phyloP scores from a whole-genome alignment of 2,888 invertebrate species.

The Ophion ellenae region DNA sequence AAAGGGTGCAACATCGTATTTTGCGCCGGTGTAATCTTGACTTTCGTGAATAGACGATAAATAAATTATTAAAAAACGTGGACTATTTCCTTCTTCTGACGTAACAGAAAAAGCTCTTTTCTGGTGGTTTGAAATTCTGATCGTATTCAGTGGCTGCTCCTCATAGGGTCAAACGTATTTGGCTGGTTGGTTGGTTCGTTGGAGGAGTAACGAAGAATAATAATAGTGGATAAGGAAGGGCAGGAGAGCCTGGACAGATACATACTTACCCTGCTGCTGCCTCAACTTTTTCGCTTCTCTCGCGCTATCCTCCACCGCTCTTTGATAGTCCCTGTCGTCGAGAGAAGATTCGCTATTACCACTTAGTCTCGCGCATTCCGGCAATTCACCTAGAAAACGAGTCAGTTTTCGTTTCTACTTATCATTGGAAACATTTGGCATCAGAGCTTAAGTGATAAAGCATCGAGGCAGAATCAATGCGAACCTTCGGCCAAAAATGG shows the following conservation, averaged over 20 bases:
- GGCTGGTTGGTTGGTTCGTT: background rate
- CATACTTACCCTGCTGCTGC: constrained; percentile 77
- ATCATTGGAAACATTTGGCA: no score
- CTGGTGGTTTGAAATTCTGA: background rate
- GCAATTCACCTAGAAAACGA: constrained; percentile 85
- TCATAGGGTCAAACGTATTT: background rate
- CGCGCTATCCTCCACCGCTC: constrained; percentile 90
- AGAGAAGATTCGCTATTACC: constrained; percentile 88
- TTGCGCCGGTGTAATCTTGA: no score
- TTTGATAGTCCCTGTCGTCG: constrained; percentile 89
- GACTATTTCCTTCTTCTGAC: no score
- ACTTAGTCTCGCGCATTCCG: constrained; percentile 93
- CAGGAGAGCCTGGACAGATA: constrained; percentile 71
- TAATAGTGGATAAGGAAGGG: constrained; percentile 52
- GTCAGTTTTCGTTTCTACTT: background rate
- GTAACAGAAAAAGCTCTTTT: background rate
- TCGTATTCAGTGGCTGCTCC: background rate
- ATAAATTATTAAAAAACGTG: no score
- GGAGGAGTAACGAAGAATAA: background rate
- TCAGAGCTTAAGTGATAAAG: background rate
- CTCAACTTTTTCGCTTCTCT: constrained; percentile 77
- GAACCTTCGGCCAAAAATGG: constrained; percentile 92
- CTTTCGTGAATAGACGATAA: no score
- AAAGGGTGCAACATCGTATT: no score
- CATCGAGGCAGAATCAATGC: background rate